Conservation (phyloP, 1,140 invertebrate species). For the Nasonia longicornis region DNA sequence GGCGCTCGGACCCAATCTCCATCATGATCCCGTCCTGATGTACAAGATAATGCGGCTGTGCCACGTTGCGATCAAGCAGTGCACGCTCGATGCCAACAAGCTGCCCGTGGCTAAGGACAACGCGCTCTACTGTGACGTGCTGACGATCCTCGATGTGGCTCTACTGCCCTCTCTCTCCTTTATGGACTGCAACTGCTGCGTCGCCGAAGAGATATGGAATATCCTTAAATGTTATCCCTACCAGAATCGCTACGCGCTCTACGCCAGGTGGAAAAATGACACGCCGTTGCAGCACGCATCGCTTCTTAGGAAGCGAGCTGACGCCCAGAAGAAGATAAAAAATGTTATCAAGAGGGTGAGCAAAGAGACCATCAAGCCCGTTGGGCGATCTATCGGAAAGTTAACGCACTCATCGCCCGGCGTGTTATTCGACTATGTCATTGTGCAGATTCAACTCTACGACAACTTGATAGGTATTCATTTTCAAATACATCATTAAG, state of each 20-base stretch:
- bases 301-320: conserved; percentile 84
- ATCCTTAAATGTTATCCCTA: conserved; percentile 94
- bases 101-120: conserved; percentile 62
- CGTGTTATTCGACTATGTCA: conserved; percentile 95
- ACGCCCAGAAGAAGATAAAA: conserved; percentile 92
- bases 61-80: conserved; percentile 68
- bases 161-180: conserved; percentile 92
- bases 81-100: conserved; percentile 60
- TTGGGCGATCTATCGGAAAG: conserved; percentile 96
- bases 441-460: conserved; percentile 94
- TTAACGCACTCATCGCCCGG: conserved; percentile 95
- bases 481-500: too few relatives aligned
- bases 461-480: conserved; percentile 89
- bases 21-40: conserved; percentile 89
- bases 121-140: conserved; percentile 81
- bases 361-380: conserved; percentile 98
- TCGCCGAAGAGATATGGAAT: conserved; percentile 96
- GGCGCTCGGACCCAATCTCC: conserved; percentile 88
- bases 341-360: conserved; percentile 98
- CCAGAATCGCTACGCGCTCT: conserved; percentile 90
- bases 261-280: conserved; percentile 94
- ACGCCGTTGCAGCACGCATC: conserved; percentile 85
- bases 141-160: conserved; percentile 88
- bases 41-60: conserved; percentile 84
- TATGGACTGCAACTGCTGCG: conserved; percentile 93